These are phyloP conservation scores for Phainopepla nitens DNA, from an alignment of 2,113 vertebrate species.

Conservation along the genomic window DNA sequence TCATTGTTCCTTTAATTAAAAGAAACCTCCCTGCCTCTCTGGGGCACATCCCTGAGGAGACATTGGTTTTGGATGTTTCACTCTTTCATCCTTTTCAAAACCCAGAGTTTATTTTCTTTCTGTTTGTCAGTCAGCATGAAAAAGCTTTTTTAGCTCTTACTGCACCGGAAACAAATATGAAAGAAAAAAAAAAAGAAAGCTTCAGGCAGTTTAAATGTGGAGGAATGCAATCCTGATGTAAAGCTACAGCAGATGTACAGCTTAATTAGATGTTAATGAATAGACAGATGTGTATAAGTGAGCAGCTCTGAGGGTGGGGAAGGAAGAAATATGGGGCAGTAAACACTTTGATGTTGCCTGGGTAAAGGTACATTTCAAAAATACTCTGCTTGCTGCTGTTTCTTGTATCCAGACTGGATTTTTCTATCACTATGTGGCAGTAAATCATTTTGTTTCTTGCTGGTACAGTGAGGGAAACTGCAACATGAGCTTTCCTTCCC, in stretches of 20 bases:
- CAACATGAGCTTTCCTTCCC: neutral
- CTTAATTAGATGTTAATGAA: conserved; percentile 43
- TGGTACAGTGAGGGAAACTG: neutral
- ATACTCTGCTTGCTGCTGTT: neutral
- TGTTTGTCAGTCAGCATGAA: conserved; percentile 1
- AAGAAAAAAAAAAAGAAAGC: neutral
- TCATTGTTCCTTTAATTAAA: neutral
- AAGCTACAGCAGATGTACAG: neutral
- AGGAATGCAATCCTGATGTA: neutral
- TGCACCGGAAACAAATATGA: neutral
- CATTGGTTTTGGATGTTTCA: neutral
- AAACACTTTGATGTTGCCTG: neutral
- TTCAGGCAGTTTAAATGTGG: neutral
- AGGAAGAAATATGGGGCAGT: neutral
- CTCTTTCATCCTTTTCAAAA: conserved; percentile 20
- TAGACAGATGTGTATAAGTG: neutral
- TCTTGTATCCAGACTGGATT: neutral
- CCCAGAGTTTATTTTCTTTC: neutral
- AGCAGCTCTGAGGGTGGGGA: neutral
- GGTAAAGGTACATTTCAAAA: neutral
- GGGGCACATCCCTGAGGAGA: neutral
- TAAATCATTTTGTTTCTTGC: neutral
- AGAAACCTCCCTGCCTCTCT: neutral
- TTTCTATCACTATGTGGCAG: conserved; percentile 4
- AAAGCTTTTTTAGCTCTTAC: neutral